Percentiles rank a stretch among this genome's conserved stretches.
phyloP scores from a whole-genome alignment of 2,888 invertebrate species.

The Muschampia plurimacula region DNA sequence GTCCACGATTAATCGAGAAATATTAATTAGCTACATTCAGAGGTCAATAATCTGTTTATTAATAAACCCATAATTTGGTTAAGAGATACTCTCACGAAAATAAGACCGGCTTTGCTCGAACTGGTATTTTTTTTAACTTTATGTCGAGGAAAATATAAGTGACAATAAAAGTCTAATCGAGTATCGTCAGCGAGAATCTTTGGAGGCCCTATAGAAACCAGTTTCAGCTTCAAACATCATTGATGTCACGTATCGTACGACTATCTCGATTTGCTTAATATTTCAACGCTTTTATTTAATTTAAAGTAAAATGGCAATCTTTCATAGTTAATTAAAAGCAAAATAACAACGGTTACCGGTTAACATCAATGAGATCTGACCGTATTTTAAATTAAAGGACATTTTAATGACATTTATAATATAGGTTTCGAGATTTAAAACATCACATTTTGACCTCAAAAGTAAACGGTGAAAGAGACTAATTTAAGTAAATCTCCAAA shows the following conservation, averaged over 20 bases:
- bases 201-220: too few relatives aligned
- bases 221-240: too few relatives aligned
- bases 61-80: slow-evolving; percentile 49
- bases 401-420: slow-evolving; percentile 25
- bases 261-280: too few relatives aligned
- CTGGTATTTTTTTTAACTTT: slow-evolving; percentile 2
- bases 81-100: slow-evolving; percentile 40
- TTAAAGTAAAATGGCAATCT: not conserved
- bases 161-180: too few relatives aligned
- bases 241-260: too few relatives aligned
- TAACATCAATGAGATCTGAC: slow-evolving; percentile 10
- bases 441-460: slow-evolving; percentile 43
- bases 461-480: slow-evolving; percentile 59
- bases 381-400: slow-evolving; percentile 22
- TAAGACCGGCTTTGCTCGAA: slow-evolving; percentile 39
- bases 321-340: slow-evolving; percentile 3
- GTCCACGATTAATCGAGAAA: slow-evolving; percentile 65
- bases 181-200: too few relatives aligned
- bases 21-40: slow-evolving; percentile 67
- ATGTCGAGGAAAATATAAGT: too few relatives aligned
- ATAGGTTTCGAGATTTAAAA: slow-evolving; percentile 47
- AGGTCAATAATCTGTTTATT: slow-evolving; percentile 73
- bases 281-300: too few relatives aligned
- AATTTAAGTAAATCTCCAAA: slow-evolving; percentile 68
- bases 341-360: slow-evolving; percentile 16